Evolutionary conservation across 2,113 vertebrate genomes (phyloP).

Genomic region (Limanda limanda): DNA sequence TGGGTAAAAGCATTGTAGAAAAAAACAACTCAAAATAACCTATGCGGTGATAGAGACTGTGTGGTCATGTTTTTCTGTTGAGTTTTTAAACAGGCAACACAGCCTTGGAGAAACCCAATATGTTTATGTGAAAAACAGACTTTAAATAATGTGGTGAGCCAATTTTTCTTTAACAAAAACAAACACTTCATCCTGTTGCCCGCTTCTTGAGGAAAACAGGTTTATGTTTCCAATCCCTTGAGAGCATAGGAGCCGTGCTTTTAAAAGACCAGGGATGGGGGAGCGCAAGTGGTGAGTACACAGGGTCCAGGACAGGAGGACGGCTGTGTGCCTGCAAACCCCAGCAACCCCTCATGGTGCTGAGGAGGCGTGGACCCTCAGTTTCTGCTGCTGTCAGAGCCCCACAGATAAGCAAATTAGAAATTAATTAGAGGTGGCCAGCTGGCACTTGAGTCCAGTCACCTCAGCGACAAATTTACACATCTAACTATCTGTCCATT

Average conservation of each 20-base stretch:
- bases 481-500: background rate
- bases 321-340: constrained; percentile 21
- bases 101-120: constrained; percentile 6
- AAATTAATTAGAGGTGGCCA: background rate
- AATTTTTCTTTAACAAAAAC: constrained; percentile 25
- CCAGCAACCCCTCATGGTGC: background rate
- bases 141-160: constrained; percentile 28
- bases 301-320: constrained; percentile 3
- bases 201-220: constrained; percentile 36
- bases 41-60: constrained; percentile 11
- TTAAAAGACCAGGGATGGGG: background rate
- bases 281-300: constrained; percentile 2
- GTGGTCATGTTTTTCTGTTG: constrained; percentile 29
- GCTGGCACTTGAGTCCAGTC: too few species aligned
- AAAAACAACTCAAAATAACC: constrained; percentile 30
- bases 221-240: constrained; percentile 57
- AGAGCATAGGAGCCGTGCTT: constrained; percentile 38
- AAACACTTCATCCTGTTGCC: constrained; percentile 19
- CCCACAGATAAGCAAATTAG: constrained; percentile 47
- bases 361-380: background rate
- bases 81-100: constrained; percentile 18
- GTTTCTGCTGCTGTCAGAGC: background rate
- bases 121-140: constrained; percentile 28
- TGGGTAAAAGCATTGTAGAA: constrained; percentile 18
- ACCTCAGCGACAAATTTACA: too few species aligned